These are phyloP conservation scores for Stenolophus ochropezus DNA, from an alignment of 2,888 invertebrate species.

Conservation along the genomic window DNA sequence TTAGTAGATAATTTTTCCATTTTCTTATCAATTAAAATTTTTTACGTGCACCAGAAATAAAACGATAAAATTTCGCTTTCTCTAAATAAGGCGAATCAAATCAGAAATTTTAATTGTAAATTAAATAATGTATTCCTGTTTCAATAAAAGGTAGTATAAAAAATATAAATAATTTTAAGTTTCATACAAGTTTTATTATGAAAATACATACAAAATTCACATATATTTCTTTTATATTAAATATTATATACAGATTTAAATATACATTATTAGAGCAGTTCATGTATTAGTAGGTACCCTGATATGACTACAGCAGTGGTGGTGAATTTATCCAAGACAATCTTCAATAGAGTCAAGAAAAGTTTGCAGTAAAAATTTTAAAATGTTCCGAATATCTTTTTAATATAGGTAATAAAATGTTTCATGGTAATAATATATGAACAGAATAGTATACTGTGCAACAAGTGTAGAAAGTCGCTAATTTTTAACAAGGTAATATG, in stretches of 20 bases:
- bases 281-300: slow-evolving; percentile 17
- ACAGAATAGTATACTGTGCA: too few relatives aligned
- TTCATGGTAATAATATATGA: too few relatives aligned
- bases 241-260: slow-evolving; percentile 25
- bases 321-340: not conserved
- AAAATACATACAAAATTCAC: slow-evolving; percentile 31
- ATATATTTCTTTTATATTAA: slow-evolving; percentile 12
- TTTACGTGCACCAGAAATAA: too few relatives aligned
- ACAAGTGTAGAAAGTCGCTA: too few relatives aligned
- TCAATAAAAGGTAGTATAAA: too few relatives aligned
- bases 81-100: not conserved
- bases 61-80: not conserved
- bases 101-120: not conserved
- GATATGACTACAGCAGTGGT: not conserved
- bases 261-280: slow-evolving; percentile 2
- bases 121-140: too few relatives aligned
- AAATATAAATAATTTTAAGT: not conserved
- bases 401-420: not conserved
- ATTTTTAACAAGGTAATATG: too few relatives aligned
- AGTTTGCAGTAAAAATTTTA: not conserved
- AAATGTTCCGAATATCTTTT: not conserved
- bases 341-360: not conserved
- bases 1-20: not conserved
- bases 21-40: not conserved
- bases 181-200: slow-evolving; percentile 38